phyloP scores from a whole-genome alignment of 2,888 invertebrate species.

The Serrognathus titanus region DNA sequence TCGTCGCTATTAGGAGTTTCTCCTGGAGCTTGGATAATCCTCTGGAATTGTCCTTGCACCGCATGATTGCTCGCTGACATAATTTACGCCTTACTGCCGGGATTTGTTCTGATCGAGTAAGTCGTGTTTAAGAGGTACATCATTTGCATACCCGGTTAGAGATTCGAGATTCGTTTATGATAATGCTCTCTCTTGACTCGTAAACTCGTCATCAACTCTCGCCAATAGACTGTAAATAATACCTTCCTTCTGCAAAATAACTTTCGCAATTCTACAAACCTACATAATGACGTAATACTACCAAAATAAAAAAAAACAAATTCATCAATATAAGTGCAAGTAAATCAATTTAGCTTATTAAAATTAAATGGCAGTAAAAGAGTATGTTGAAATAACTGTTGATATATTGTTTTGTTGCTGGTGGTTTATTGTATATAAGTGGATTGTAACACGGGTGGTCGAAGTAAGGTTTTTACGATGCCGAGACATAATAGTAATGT shows the following conservation, averaged over 20 bases:
- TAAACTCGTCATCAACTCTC: constrained; percentile 29
- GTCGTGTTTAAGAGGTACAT: constrained; percentile 27
- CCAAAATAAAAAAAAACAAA: no score
- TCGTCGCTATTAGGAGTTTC: constrained; percentile 40
- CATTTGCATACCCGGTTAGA: constrained; percentile 28
- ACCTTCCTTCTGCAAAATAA: constrained; percentile 3
- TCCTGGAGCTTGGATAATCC: constrained; percentile 44
- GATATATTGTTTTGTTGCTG: background rate
- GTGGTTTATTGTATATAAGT: background rate
- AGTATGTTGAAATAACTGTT: no score
- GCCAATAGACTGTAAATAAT: constrained; percentile 28
- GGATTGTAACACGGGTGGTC: constrained; percentile 7
- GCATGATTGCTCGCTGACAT: constrained; percentile 49
- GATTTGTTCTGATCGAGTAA: constrained; percentile 37
- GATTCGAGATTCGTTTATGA: constrained; percentile 31
- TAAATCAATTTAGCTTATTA: no score
- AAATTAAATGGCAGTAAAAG: no score
- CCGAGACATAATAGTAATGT: constrained; percentile 6
- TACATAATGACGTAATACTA: no score
- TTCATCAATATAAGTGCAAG: no score
- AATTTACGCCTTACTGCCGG: constrained; percentile 48
- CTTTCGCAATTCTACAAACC: no score
- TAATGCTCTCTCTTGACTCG: constrained; percentile 25
- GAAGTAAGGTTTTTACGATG: constrained; percentile 3
- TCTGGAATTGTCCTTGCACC: constrained; percentile 45